Percentiles rank a stretch among this genome's conserved stretches.
Conservation (phyloP, 2,113 vertebrate species). For the Syrmaticus mikado region DNA sequence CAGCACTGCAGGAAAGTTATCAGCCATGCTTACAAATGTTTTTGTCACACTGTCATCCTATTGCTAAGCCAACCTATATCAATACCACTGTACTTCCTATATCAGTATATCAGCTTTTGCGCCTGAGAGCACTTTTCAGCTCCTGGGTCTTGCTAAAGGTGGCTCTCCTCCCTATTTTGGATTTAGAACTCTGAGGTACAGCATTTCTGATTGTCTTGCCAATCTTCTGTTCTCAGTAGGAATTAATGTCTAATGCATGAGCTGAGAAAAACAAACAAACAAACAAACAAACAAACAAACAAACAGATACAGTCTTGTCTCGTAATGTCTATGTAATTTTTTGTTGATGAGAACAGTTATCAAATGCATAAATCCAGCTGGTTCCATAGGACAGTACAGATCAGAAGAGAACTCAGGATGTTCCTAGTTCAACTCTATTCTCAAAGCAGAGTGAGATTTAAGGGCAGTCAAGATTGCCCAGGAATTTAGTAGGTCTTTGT, state of each 20-base stretch:
- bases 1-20: background rate
- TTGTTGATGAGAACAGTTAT: background rate
- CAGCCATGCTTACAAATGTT: background rate
- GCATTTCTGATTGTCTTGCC: background rate
- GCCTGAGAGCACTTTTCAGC: background rate
- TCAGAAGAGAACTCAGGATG: background rate
- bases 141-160: background rate
- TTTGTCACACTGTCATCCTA: background rate
- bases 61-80: too few species aligned
- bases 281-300: background rate
- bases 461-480: background rate
- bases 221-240: background rate
- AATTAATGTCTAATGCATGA: background rate
- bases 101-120: background rate
- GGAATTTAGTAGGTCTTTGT: background rate
- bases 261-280: fast-evolving
- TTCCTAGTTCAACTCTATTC: background rate
- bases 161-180: background rate
- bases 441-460: background rate
- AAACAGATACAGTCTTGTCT: background rate
- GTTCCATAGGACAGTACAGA: background rate
- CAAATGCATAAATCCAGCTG: background rate
- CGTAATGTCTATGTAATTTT: background rate
- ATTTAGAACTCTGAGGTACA: background rate
- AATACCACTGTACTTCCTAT: background rate